phyloP scores from a whole-genome alignment of 2,797 vertebrate genomes.

The Gallirallus australis region DNA sequence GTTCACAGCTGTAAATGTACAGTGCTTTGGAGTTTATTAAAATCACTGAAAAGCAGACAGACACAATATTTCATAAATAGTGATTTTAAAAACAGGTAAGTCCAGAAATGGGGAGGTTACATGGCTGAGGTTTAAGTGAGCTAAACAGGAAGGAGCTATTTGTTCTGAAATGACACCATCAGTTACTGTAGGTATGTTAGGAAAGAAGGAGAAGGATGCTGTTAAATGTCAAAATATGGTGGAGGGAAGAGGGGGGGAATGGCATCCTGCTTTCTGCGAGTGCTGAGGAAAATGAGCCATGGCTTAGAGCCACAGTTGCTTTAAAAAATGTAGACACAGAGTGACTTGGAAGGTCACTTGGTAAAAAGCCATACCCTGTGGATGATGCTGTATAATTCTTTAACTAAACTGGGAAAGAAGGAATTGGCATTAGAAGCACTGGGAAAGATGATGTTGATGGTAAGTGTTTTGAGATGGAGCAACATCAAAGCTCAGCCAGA shows the following conservation, averaged over 20 bases:
- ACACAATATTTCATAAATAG: background rate
- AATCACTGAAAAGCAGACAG: background rate
- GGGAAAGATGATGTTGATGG: accelerated
- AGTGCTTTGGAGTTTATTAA: background rate
- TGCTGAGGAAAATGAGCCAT: background rate
- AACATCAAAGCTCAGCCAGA: background rate
- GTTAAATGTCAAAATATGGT: background rate
- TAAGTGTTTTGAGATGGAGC: background rate
- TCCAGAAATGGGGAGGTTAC: background rate
- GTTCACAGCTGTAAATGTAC: background rate
- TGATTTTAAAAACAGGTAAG: background rate
- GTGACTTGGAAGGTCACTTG: background rate
- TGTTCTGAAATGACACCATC: background rate
- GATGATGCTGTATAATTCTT: background rate
- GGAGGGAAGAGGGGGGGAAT: background rate
- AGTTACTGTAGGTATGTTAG: background rate
- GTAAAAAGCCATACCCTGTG: background rate
- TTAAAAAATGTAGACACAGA: background rate
- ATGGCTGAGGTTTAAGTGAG: background rate
- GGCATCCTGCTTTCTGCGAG: background rate
- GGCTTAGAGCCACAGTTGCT: background rate
- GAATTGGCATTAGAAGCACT: background rate
- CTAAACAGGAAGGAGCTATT: background rate
- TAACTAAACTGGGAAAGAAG: background rate
- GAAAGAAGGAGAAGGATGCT: background rate